Evolutionary conservation across 2,888 invertebrate species (phyloP).

Genomic region (Scaptomyza reducta): DNA sequence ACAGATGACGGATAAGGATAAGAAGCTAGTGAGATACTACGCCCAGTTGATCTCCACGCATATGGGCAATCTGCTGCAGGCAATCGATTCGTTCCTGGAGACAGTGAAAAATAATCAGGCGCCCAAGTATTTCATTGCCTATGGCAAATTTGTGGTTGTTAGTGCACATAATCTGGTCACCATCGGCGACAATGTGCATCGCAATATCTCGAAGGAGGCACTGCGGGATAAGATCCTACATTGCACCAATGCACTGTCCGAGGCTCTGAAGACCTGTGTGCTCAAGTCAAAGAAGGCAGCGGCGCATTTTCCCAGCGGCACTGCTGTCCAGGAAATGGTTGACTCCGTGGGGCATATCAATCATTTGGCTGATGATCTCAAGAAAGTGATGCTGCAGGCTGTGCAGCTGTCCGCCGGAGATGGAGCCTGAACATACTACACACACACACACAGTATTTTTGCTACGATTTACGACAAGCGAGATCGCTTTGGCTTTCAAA

Average conservation of each 20-base stretch:
- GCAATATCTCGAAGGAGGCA: constrained; percentile 91
- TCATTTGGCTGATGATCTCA: constrained; percentile 91
- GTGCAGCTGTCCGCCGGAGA: constrained; percentile 84
- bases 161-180: constrained; percentile 97
- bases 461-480: neutral
- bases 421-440: constrained; percentile 49
- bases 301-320: constrained; percentile 95
- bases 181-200: constrained; percentile 96
- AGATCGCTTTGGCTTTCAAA: constrained; percentile 52
- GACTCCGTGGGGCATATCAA: constrained; percentile 94
- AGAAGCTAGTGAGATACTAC: constrained; percentile 93
- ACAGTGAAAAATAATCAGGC: constrained; percentile 97
- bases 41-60: constrained; percentile 94
- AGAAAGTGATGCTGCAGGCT: constrained; percentile 89
- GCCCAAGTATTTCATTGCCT: constrained; percentile 95
- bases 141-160: constrained; percentile 96
- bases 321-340: constrained; percentile 96
- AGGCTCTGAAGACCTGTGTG: constrained; percentile 92
- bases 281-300: constrained; percentile 95
- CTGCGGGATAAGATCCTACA: constrained; percentile 89
- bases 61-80: constrained; percentile 92
- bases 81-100: constrained; percentile 95
- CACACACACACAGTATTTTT: constrained; percentile 17
- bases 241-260: constrained; percentile 92
- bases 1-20: constrained; percentile 90